Evolutionary conservation across 2,888 invertebrate genomes (phyloP).

Genomic region (Xanthorhoe spadicearia): DNA sequence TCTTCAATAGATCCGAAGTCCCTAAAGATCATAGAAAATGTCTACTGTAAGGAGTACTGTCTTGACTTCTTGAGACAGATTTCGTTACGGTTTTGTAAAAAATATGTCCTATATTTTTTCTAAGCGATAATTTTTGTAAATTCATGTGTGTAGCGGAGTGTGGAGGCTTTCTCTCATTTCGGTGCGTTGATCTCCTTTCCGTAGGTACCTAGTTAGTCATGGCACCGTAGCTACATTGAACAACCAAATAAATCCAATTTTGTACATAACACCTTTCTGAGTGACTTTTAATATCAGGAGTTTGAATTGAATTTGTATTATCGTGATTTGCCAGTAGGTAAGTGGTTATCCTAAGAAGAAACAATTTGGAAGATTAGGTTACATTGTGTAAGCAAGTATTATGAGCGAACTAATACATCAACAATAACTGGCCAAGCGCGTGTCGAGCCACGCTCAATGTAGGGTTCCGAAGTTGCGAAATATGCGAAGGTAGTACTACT

Average conservation of each 20-base stretch:
- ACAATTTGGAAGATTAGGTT: no score
- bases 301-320: neutral
- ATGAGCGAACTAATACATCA: no score
- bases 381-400: no score
- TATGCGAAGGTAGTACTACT: no score
- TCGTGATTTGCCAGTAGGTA: neutral
- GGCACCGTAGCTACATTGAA: constrained; percentile 36
- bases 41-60: no score
- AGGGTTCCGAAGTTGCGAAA: no score
- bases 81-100: neutral
- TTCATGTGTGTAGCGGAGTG: constrained; percentile 69
- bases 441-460: no score
- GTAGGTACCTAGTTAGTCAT: constrained; percentile 45
- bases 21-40: no score
- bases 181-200: constrained; percentile 66
- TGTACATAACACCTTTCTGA: constrained; percentile 37
- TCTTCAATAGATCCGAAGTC: no score
- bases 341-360: neutral
- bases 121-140: constrained; percentile 58
- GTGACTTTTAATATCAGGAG: constrained; percentile 36
- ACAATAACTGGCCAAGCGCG: no score
- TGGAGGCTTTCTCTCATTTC: constrained; percentile 75
- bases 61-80: neutral
- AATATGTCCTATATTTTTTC: constrained; percentile 27
- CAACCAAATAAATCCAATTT: constrained; percentile 38